A percentile compares a stretch with the other conserved stretches of the same genome.
Evolutionary conservation across 2,113 vertebrate species (phyloP).

Genomic region (Potamarius usumacintae): DNA sequence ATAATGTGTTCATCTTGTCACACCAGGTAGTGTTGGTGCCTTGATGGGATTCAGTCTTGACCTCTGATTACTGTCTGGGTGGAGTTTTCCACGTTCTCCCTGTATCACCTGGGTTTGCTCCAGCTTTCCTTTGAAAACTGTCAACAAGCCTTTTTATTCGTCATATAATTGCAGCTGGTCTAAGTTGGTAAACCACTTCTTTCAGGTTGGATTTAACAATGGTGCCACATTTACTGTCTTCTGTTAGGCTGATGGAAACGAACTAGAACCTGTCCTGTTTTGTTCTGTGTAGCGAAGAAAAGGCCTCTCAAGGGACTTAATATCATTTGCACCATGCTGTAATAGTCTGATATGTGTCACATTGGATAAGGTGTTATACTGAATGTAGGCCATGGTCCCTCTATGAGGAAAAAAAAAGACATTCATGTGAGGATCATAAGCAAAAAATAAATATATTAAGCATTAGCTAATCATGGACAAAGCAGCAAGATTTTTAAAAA

Average conservation of each 20-base stretch:
- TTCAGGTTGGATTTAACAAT: not conserved
- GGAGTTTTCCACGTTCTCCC: not conserved
- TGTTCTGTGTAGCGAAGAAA: not conserved
- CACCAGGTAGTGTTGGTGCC: not conserved
- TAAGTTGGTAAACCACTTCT: not conserved
- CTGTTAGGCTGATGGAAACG: not conserved
- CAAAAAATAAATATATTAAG: not conserved
- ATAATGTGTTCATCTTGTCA: not conserved
- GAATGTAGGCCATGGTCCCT: not conserved
- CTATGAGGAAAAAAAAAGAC: not conserved
- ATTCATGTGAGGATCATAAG: not conserved
- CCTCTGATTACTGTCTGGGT: not conserved
- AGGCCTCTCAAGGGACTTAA: constrained; percentile 20
- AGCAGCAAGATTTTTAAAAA: not conserved
- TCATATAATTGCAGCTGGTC: not conserved
- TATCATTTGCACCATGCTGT: constrained; percentile 31
- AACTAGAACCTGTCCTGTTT: not conserved
- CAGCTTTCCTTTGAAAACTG: not conserved
- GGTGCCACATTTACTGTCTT: not conserved
- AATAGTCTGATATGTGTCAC: constrained; percentile 16
- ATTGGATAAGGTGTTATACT: constrained; percentile 30
- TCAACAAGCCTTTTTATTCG: not conserved
- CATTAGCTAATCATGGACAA: constrained; percentile 4
- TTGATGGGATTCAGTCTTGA: not conserved
- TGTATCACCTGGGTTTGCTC: not conserved